A percentile compares a stretch with the other conserved stretches of the same genome.
phyloP scores from a whole-genome alignment of 2,113 vertebrate genomes.

The Petromus typicus region DNA sequence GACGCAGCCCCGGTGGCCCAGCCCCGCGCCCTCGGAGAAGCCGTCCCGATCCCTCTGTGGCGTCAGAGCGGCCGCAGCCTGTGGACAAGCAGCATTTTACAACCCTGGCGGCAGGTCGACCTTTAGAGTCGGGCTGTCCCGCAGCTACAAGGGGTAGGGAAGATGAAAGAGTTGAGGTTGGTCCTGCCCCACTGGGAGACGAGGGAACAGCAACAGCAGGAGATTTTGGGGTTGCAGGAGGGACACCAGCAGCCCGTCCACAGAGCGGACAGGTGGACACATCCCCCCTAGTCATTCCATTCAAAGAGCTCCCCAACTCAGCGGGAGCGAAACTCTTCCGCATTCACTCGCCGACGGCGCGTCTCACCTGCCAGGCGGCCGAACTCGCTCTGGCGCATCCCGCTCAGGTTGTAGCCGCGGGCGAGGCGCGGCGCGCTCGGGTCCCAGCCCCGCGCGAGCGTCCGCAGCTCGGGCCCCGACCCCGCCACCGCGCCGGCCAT shows the following conservation, averaged over 20 bases:
- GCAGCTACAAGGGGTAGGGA: not conserved
- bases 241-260: not conserved
- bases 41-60: rapidly evolving
- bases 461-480: not conserved
- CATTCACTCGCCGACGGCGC: rapidly evolving
- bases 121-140: not conserved
- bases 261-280: too few relatives aligned
- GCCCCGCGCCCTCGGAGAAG: rapidly evolving
- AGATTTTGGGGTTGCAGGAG: not conserved
- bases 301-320: not conserved
- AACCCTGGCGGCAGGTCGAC: not conserved
- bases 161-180: not conserved
- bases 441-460: not conserved
- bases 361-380: conserved; percentile 76
- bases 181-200: not conserved
- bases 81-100: not conserved
- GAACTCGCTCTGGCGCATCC: conserved; percentile 73
- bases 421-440: not conserved
- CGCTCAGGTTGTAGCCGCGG: conserved; percentile 52
- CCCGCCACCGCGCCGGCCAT: conserved; percentile 23
- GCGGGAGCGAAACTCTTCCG: not conserved
- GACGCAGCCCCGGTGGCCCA: not conserved
- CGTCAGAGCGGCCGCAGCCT: not conserved
- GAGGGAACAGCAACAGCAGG: not conserved
- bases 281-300: not conserved